These are phyloP conservation scores for Caradrina clavipalpis DNA, from an alignment of 2,888 invertebrate species.

Conservation along the genomic window DNA sequence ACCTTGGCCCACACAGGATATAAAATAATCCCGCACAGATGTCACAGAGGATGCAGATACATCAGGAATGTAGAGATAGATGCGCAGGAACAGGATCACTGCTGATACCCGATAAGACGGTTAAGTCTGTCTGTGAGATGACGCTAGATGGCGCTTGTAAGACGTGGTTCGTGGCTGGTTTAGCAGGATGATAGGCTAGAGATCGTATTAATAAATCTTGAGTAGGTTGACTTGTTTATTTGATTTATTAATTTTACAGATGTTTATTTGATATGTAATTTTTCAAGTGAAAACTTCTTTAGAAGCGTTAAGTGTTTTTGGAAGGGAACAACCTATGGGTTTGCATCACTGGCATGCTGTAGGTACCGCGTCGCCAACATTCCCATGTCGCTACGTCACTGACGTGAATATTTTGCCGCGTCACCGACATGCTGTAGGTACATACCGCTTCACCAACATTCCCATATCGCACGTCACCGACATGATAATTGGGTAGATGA, in stretches of 20 bases:
- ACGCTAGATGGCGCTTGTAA: slow-evolving; percentile 34
- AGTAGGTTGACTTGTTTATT: slow-evolving; percentile 22
- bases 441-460: too few species aligned
- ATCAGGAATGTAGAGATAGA: slow-evolving; percentile 45
- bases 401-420: too few species aligned
- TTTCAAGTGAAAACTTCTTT: too few species aligned
- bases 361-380: too few species aligned
- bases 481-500: too few species aligned
- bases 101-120: slow-evolving; percentile 36
- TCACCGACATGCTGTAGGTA: too few species aligned
- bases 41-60: slow-evolving; percentile 46
- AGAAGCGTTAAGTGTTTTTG: too few species aligned
- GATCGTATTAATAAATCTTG: slow-evolving; percentile 32
- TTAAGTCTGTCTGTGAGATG: slow-evolving; percentile 26
- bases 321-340: too few species aligned
- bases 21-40: slow-evolving; percentile 18
- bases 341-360: too few species aligned
- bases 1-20: slow-evolving; percentile 18
- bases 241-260: slow-evolving; percentile 23
- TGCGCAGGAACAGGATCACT: slow-evolving; percentile 48
- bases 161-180: slow-evolving; percentile 17
- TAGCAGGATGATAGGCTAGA: slow-evolving; percentile 1
- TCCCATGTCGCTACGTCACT: too few species aligned
- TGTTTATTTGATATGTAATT: not conserved
- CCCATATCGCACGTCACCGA: too few species aligned